Evolutionary conservation across 2,113 vertebrate genomes (phyloP), one percentile per base, ranked within the genome.

Genomic region (Sapajus apella): DNA sequence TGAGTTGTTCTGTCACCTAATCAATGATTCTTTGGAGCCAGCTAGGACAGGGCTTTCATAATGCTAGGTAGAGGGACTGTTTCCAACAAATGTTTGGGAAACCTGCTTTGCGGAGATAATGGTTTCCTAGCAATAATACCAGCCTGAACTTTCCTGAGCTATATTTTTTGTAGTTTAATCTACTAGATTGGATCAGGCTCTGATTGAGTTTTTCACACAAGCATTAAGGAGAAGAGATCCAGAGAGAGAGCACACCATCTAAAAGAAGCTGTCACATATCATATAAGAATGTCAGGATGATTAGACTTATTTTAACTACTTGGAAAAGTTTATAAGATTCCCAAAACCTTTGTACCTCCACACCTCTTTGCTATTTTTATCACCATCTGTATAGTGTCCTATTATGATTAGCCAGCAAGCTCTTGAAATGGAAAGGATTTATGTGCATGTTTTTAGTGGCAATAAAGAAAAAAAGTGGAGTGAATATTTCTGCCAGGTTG

Each of bases 381-480:
- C 94, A 66, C 58, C 64, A 80, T 76, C 30, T 79, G 58, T 79
- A 79, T 87, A 32, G 27, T 85, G n/a, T 81, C 76, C 55, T 85
- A 10, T 37, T 72, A 95, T 64, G 84, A 89, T 82, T 18, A 97
- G 56, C 93, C 82, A 91, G 52, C 73, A 90, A 58, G 20, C 56
- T 87, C 91, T 95, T 94, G 83, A 91, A 97, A 91, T 92, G 91
- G 94, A 94, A 94, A 88, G 72, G 64, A 93, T 17, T 64, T 73
- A 32, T 72, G 30, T 85, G 45, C 6, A 1, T 90, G 75, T 87
- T 90, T 96, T 73, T 45, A 87, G 40, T 81, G 80, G 75, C 55
- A 75, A 37, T 61, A 83, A 87, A 85, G 61, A 32, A 68, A 52
- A 90, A 85, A 66, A 35, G 8, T 37, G 81, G 66, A 27, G 37